Conservation (phyloP, 2,888 invertebrate species). For the Onthophagus sagittarius region DNA sequence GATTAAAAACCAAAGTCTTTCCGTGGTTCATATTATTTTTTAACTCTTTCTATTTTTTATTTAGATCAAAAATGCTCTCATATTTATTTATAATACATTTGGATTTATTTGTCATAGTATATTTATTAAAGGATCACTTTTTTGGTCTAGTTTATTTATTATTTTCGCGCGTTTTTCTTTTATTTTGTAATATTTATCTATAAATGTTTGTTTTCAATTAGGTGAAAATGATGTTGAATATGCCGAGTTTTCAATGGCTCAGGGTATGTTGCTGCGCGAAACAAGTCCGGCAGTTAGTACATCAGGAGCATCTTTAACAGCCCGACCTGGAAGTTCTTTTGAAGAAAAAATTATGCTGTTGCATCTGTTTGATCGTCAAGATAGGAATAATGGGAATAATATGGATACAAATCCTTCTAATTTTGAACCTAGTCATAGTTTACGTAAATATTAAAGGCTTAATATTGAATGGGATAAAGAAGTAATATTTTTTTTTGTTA, state of each 20-base stretch:
- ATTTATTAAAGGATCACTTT: neutral
- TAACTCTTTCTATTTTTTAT: no score
- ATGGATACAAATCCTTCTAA: conserved; percentile 6
- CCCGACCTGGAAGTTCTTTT: conserved; percentile 33
- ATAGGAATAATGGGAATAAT: conserved; percentile 31
- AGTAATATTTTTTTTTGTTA: conserved; percentile 12
- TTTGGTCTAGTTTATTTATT: neutral
- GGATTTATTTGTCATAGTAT: no score
- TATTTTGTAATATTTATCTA: neutral
- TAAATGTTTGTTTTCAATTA: conserved; percentile 29
- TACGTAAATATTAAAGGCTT: conserved; percentile 12
- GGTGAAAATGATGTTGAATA: conserved; percentile 69
- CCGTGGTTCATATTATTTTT: no score
- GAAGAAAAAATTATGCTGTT: conserved; percentile 59
- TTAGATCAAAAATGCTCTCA: no score
- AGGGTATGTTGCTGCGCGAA: conserved; percentile 43
- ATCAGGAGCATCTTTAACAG: conserved; percentile 30
- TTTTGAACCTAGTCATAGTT: conserved; percentile 12
- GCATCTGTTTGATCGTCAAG: conserved; percentile 54
- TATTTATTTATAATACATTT: no score
- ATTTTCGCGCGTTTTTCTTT: neutral
- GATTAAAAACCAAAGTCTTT: no score
- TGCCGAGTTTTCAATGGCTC: conserved; percentile 55
- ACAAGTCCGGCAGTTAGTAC: conserved; percentile 32
- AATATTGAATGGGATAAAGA: neutral